Evolutionary conservation across 2,797 vertebrate genomes (phyloP).

Genomic region (Enteromius argenteus): DNA sequence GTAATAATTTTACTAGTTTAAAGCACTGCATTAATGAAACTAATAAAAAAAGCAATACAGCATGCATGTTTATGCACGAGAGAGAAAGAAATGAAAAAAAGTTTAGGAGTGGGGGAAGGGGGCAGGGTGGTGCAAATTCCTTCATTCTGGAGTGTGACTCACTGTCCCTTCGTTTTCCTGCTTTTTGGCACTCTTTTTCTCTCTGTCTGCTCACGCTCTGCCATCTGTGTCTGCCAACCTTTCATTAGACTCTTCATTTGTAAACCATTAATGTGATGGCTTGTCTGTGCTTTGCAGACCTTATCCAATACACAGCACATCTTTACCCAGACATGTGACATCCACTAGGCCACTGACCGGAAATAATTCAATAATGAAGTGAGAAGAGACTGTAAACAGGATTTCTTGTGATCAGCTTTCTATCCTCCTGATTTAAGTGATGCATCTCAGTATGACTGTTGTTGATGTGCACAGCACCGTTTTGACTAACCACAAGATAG

Average conservation of each 20-base stretch:
- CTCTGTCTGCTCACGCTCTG: slow-evolving; percentile 23
- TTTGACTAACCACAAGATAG: slow-evolving; percentile 19
- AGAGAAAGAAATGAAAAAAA: not conserved
- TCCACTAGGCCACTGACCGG: not conserved
- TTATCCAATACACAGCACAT: slow-evolving; percentile 22
- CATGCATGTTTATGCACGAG: not conserved
- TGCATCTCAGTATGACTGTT: not conserved
- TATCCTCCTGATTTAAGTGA: slow-evolving; percentile 8
- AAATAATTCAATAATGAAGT: slow-evolving; percentile 26
- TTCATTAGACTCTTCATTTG: slow-evolving; percentile 16
- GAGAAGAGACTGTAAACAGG: slow-evolving; percentile 2
- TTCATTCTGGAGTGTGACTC: slow-evolving; percentile 49
- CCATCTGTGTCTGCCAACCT: not conserved
- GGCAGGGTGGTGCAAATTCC: slow-evolving; percentile 35
- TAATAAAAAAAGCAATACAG: not conserved
- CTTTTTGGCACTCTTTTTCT: slow-evolving; percentile 16
- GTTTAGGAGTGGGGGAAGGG: slow-evolving; percentile 18
- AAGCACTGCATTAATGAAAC: not conserved
- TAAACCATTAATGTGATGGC: slow-evolving; percentile 36
- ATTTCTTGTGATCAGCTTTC: slow-evolving; percentile 5
- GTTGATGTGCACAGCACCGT: not conserved
- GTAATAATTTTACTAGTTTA: not conserved
- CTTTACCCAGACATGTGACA: slow-evolving; percentile 23
- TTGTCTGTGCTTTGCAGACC: slow-evolving; percentile 14
- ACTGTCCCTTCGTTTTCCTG: slow-evolving; percentile 34